Evolutionary conservation across 2,888 invertebrate species (phyloP), one percentile per base, ranked within the genome.

Genomic region (Pollenia angustigena): DNA sequence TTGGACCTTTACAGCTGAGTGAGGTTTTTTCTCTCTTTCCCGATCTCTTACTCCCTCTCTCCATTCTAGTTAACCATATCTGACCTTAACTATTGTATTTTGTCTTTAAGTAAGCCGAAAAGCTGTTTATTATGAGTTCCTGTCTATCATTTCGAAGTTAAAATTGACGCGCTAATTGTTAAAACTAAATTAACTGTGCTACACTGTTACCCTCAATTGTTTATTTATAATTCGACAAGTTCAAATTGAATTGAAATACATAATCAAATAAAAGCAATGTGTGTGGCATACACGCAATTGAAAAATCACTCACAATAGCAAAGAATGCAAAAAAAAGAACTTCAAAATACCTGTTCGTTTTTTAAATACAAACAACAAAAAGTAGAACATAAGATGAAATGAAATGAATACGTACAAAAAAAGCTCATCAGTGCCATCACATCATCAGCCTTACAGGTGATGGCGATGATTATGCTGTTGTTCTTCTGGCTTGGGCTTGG

Each of bases 191-290:
- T 16, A n/a, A 11, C 0, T 66, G 4, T 48, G 50, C 76, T 83
- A 14, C 4, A 42, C 4, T 56, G 48, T 44, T 54, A 23, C 14
- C 1, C 50, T 6, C 6, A 4, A 9, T 66, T 81, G 56, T 42
- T 42, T 10, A 12, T 14, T 14, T 46, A 62, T 48, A 62, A 69
- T 64, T 64, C 46, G 14, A 12, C 23, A 50, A 81, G 11, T 44
- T 52, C 23, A 44, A 71, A 75, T 85, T 69, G 79, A 75, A 80
- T 48, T 54, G 68, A 60, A 48, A 44, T 84, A n/a, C n/a, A n/a
- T n/a, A 84, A 84, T 74, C 66, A 74, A 74, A 80, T 69, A 56
- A 60, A 10, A 80, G 54, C 42, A 79, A 52, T 75, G 80, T 80
- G 75, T 85, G 62, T 81, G 81, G 78, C 74, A 52, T 74, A 56